phyloP scores from a whole-genome alignment of 2,888 invertebrate species.

The Capitulum mitella region DNA sequence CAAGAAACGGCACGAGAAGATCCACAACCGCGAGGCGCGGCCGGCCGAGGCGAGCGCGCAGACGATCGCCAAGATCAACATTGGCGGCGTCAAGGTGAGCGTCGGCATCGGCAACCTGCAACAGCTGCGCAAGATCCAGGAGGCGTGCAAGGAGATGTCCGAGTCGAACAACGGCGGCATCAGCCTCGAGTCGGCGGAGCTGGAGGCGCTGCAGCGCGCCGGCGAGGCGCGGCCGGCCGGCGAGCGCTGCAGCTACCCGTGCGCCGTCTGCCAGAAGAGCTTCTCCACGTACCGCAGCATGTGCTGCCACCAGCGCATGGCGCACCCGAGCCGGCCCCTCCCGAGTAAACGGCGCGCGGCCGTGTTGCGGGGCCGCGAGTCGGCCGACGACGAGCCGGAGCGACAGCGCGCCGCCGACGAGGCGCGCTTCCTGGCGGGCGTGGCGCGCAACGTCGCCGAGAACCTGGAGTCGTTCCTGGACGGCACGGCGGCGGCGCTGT shows the following conservation, averaged over 20 bases:
- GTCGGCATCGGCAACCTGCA: constrained; percentile 21
- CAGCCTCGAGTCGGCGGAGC: constrained; percentile 8
- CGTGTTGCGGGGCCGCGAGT: neutral
- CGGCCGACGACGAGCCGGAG: neutral
- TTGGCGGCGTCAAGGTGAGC: constrained; percentile 6
- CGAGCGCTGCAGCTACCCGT: constrained; percentile 41
- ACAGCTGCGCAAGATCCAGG: constrained; percentile 5
- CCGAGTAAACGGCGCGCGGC: neutral
- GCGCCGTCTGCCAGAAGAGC: constrained; percentile 44
- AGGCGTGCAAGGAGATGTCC: constrained; percentile 20
- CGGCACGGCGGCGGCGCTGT: constrained; percentile 49
- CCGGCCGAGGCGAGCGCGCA: constrained; percentile 26
- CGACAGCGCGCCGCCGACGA: constrained; percentile 32
- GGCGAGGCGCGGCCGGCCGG: constrained; percentile 11
- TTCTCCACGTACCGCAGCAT: constrained; percentile 45
- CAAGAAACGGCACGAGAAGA: constrained; percentile 38
- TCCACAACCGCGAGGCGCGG: constrained; percentile 27
- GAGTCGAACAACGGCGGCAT: constrained; percentile 8
- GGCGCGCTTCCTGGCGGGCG: constrained; percentile 62
- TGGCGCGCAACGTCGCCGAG: constrained; percentile 74
- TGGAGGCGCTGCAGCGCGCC: constrained; percentile 26
- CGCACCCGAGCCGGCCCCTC: constrained; percentile 37
- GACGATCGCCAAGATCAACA: constrained; percentile 23
- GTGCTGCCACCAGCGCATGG: constrained; percentile 44
- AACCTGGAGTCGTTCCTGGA: constrained; percentile 75